phyloP scores from a whole-genome alignment of 1,140 invertebrate genomes.

The Parasteatoda tepidariorum region DNA sequence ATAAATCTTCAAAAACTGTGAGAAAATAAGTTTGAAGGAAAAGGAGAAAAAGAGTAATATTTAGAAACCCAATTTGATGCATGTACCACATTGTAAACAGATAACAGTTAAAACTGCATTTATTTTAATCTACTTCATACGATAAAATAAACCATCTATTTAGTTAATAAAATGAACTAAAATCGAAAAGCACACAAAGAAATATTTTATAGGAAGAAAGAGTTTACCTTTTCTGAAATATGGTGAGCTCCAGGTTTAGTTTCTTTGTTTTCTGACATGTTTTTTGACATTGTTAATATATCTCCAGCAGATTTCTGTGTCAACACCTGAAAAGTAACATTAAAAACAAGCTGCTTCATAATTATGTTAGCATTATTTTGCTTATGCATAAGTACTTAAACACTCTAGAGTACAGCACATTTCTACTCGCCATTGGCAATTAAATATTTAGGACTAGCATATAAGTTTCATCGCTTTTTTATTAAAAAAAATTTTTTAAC shows the following conservation, averaged over 20 bases:
- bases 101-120: not conserved
- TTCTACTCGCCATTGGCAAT: not conserved
- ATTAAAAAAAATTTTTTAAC: not conserved
- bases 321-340: slow-evolving; percentile 20
- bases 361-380: not conserved
- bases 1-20: no score
- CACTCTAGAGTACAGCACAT: not conserved
- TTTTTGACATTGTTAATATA: slow-evolving; percentile 17
- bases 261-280: not conserved
- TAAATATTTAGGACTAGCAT: not conserved
- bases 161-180: not conserved
- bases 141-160: not conserved
- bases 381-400: not conserved
- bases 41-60: not conserved
- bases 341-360: no score
- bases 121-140: not conserved
- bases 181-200: not conserved
- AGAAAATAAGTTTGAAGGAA: no score
- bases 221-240: slow-evolving; percentile 30
- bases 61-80: not conserved
- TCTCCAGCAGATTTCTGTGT: slow-evolving; percentile 36
- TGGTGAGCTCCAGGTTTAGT: not conserved
- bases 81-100: not conserved
- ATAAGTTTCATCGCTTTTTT: no score
- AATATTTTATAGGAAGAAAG: not conserved